Conservation (phyloP, 2,888 invertebrate species). For the Philonicus albiceps region DNA sequence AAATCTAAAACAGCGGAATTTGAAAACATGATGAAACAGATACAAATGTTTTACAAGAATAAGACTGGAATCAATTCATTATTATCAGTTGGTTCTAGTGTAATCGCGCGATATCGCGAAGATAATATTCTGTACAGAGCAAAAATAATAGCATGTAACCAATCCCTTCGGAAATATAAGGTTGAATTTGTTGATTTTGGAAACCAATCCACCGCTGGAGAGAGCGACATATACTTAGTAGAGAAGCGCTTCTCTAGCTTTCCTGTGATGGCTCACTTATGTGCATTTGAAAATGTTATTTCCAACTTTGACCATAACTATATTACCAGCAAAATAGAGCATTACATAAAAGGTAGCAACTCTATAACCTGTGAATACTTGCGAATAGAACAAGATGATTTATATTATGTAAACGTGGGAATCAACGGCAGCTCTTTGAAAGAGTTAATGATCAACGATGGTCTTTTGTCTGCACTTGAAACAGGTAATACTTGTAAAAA, state of each 20-base stretch:
- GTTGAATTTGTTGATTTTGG: constrained; percentile 82
- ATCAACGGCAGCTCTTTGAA: constrained; percentile 57
- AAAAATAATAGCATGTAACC: constrained; percentile 67
- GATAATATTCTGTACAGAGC: constrained; percentile 78
- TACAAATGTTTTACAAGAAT: constrained; percentile 73
- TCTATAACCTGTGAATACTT: constrained; percentile 58
- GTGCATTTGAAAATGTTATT: constrained; percentile 70
- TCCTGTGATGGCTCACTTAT: constrained; percentile 76
- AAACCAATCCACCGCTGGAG: constrained; percentile 71
- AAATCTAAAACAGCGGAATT: constrained; percentile 67
- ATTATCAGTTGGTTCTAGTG: constrained; percentile 64
- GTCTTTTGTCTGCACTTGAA: constrained; percentile 56
- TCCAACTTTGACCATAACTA: constrained; percentile 65
- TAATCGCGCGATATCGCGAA: constrained; percentile 74
- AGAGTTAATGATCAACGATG: constrained; percentile 55
- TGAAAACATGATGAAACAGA: constrained; percentile 73
- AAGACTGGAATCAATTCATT: constrained; percentile 54
- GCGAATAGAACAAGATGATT: constrained; percentile 51
- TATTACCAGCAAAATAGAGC: constrained; percentile 60
- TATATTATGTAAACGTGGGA: constrained; percentile 58
- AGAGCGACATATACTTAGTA: constrained; percentile 73
- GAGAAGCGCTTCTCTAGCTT: constrained; percentile 72
- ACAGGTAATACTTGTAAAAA: constrained; percentile 49
- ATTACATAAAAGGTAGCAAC: constrained; percentile 57
- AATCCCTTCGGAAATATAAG: constrained; percentile 69